Evolutionary conservation across 2,113 vertebrate genomes (phyloP).

Genomic region (Guaruba guarouba): DNA sequence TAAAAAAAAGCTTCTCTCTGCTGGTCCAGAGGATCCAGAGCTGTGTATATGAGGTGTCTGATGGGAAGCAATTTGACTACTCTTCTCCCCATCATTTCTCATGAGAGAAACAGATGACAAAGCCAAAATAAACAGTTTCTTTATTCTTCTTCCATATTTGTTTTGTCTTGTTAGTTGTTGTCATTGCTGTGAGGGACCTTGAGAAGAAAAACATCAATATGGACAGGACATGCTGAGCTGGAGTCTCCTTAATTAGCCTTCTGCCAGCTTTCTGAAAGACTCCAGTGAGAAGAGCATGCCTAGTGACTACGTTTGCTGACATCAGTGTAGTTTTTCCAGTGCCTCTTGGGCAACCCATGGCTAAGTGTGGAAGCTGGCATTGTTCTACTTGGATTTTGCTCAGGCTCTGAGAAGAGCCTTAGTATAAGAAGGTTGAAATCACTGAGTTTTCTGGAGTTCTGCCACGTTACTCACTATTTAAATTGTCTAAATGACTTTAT

Average conservation of each 20-base stretch:
- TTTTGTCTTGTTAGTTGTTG: neutral
- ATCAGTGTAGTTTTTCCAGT: neutral
- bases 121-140: neutral
- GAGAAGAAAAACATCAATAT: neutral
- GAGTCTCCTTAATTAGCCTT: neutral
- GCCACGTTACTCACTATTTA: neutral
- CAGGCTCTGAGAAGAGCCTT: neutral
- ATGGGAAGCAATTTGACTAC: neutral
- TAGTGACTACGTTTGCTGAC: neutral
- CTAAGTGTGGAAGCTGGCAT: neutral
- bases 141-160: neutral
- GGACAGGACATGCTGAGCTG: neutral
- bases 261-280: neutral
- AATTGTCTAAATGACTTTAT: slow-evolving; percentile 12
- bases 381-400: neutral
- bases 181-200: neutral
- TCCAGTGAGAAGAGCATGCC: neutral
- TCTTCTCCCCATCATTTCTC: neutral
- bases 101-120: neutral
- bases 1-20: neutral
- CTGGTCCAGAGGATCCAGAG: neutral
- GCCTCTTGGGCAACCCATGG: neutral
- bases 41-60: neutral
- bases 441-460: slow-evolving; percentile 3
- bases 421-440: neutral